phyloP scores from a whole-genome alignment of 1,140 invertebrate genomes.

The Nasonia vitripennis region DNA sequence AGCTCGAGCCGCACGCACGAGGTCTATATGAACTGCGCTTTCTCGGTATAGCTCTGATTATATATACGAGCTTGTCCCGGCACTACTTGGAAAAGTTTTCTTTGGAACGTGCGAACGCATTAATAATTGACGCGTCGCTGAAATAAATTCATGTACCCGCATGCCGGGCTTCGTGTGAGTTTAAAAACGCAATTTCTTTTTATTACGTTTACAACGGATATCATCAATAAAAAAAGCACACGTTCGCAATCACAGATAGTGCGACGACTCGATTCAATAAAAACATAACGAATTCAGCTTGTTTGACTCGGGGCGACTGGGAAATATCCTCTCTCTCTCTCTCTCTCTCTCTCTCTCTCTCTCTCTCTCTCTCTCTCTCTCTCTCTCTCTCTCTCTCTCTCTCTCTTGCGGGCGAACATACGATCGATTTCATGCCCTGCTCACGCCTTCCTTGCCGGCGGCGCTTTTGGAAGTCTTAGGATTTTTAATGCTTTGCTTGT shows the following conservation, averaged over 20 bases:
- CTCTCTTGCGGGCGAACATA: not conserved
- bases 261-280: not conserved
- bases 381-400: not conserved
- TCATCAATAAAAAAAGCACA: too few species aligned
- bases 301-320: not conserved
- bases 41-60: not conserved
- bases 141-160: not conserved
- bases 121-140: not conserved
- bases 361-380: not conserved
- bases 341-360: not conserved
- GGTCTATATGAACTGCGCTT: not conserved
- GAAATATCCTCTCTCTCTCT: not conserved
- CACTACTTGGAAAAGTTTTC: not conserved
- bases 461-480: not conserved
- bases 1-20: not conserved
- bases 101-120: not conserved
- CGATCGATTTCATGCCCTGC: conserved; percentile 8
- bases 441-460: conserved; percentile 5
- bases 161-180: too few species aligned
- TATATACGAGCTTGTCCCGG: not conserved
- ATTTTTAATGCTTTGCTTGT: not conserved
- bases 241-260: too few species aligned
- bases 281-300: not conserved
- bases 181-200: too few species aligned
- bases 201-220: too few species aligned